phyloP scores from a whole-genome alignment of 1,140 invertebrate genomes.

The Eriocheir sinensis region DNA sequence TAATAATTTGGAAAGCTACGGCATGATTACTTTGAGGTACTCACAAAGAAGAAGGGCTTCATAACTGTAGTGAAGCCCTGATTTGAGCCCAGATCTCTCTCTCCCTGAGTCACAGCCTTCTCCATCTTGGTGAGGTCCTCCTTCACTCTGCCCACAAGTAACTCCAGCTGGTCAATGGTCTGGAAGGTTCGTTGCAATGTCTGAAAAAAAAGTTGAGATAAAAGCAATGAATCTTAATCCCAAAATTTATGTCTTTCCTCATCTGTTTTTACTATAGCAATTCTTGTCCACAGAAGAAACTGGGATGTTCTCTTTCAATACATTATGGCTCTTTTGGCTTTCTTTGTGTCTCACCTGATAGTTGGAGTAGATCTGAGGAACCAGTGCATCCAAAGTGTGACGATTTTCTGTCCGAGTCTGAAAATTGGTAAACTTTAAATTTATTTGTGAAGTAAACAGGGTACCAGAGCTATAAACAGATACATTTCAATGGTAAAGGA shows the following conservation, averaged over 20 bases:
- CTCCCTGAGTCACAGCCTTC: slow-evolving; percentile 30
- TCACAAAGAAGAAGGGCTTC: slow-evolving; percentile 48
- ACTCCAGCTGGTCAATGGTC: slow-evolving; percentile 47
- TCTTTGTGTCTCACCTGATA: slow-evolving; percentile 45
- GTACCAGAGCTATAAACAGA: too few relatives aligned
- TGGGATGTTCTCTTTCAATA: not conserved
- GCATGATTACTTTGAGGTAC: too few relatives aligned
- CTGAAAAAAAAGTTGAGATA: not conserved
- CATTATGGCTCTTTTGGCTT: not conserved
- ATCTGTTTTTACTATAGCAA: not conserved
- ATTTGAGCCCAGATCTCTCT: slow-evolving; percentile 29
- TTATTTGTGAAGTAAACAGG: too few relatives aligned
- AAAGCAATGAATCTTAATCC: too few relatives aligned
- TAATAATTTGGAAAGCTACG: too few relatives aligned
- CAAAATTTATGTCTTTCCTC: too few relatives aligned
- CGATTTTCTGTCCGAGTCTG: slow-evolving; percentile 61
- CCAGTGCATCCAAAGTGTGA: slow-evolving; percentile 48
- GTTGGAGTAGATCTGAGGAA: slow-evolving; percentile 62
- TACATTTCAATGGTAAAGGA: too few relatives aligned
- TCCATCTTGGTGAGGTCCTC: slow-evolving; percentile 54
- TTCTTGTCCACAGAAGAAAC: not conserved
- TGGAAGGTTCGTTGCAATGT: slow-evolving; percentile 30
- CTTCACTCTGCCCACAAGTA: slow-evolving; percentile 32
- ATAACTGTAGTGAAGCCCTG: slow-evolving; percentile 52
- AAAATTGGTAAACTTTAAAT: not conserved